Base-by-base conservation (phyloP, 1,140 invertebrate genomes). In the Bombus breviceps region DNA sequence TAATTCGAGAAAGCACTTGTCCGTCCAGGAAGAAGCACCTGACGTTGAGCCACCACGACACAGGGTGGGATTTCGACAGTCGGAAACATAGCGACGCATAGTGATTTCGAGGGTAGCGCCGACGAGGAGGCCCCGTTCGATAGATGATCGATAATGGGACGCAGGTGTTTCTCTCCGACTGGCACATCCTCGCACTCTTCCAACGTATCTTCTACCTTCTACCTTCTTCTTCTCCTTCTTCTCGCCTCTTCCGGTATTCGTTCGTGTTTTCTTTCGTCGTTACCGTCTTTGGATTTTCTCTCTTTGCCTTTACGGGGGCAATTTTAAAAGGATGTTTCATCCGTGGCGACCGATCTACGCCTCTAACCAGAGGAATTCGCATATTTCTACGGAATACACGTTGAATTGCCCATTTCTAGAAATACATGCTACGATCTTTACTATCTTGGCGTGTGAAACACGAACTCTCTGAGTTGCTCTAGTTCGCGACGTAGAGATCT, bases 11-110 rank as follows among this genome's bases (percentile, higher is more conserved):
- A 92, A 92, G 91, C 92, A 93, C 93, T 94, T 94, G 94, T 62
- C 93, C 92, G 92, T 92, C 89, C 94, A 94, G 94, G 94, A 94
- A 94, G 93, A 92, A 91, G 92, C 94, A 94, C 93, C 94, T 94
- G 93, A 94, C 92, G 92, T 86, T 74, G 82, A 78, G 1, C 47
- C 47, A 53, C 90, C 85, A 79, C 83, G 89, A 81, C 83, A 84
- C 90, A 87, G 90, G 92, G 92, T 93, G 91, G 90, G 86, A 93
- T 92, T 91, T 83, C 91, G 94, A 94, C 93, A 92, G 91, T 93
- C 93, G 87, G 87, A 91, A 93, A 89, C 88, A 85, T 89, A 91
- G 88, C 85, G 86, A 85, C 81, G 43, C 73, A 84, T 79, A 89
- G 88, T 88, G 92, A 91, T 92, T 90, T 91, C 77, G 81, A 81